These are phyloP conservation scores for Chondrosia reniformis DNA, from an alignment of 37 sponge, comb jelly and placozoan species.

Conservation along the genomic window DNA sequence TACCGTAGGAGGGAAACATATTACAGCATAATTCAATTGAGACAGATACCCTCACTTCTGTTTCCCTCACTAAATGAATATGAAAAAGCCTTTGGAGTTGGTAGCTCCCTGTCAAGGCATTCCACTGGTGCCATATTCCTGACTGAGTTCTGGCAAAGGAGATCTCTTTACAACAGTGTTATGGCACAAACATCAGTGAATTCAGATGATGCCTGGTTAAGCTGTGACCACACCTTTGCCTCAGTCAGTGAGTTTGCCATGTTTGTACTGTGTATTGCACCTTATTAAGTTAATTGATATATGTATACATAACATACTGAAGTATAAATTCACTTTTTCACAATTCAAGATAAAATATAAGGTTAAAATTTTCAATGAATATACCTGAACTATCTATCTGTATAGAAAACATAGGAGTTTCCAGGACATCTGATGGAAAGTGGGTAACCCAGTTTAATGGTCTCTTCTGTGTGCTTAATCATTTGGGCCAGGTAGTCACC, in stretches of 20 bases:
- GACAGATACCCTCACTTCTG: no score
- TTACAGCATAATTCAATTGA: not conserved
- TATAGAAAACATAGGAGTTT: constrained; percentile 21
- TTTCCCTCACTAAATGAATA: no score
- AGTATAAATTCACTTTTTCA: no score
- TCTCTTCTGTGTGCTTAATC: constrained; percentile 25
- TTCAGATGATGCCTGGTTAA: constrained; percentile 1
- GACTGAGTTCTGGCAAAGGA: no score
- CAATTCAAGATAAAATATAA: not conserved
- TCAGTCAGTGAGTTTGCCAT: constrained; percentile 7
- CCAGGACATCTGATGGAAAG: not conserved
- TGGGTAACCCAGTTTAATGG: constrained; percentile 38
- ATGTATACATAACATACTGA: no score
- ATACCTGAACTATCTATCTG: not conserved
- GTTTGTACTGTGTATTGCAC: not conserved
- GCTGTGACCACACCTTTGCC: constrained; percentile 46
- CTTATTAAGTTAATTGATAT: not conserved
- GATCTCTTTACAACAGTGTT: no score
- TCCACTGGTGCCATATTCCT: no score
- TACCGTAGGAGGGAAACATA: no score
- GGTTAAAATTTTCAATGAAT: not conserved
- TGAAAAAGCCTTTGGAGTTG: no score
- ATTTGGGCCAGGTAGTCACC: constrained; percentile 18
- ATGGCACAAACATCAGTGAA: not conserved
- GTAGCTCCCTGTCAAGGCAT: no score